A percentile compares a stretch with the other conserved stretches of the same genome.
phyloP scores from a whole-genome alignment of 2,888 invertebrate genomes.

The Pyrgus malvae region DNA sequence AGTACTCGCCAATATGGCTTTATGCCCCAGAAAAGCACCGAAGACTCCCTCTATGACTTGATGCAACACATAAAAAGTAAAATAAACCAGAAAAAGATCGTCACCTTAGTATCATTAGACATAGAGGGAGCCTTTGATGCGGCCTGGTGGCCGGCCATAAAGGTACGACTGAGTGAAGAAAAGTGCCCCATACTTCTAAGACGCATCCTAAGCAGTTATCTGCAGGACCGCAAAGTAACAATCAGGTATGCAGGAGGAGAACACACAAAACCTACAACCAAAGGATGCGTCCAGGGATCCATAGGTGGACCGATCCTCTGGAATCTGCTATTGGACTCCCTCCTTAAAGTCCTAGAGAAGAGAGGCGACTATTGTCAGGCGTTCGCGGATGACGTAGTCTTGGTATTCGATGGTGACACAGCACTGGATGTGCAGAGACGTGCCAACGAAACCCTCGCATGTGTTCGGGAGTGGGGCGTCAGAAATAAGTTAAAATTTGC shows the following conservation, averaged over 20 bases:
- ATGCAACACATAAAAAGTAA: no score
- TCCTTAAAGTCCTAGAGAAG: not conserved
- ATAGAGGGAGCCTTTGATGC: slow-evolving; percentile 32
- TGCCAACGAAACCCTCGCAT: not conserved
- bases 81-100: no score
- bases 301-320: not conserved
- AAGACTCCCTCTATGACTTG: no score
- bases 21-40: no score
- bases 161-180: no score
- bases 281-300: not conserved
- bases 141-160: not conserved
- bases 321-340: not conserved
- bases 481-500: not conserved
- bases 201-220: no score
- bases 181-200: no score
- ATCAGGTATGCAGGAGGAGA: no score
- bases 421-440: not conserved
- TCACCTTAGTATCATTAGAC: slow-evolving; percentile 27
- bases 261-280: not conserved
- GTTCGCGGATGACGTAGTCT: not conserved
- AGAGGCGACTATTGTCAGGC: not conserved
- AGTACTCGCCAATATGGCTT: no score
- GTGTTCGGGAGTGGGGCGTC: not conserved
- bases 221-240: no score
- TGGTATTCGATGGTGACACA: not conserved